These are phyloP conservation scores for Trichopria drosophilae DNA, from an alignment of 2,888 invertebrate species.

Conservation along the genomic window DNA sequence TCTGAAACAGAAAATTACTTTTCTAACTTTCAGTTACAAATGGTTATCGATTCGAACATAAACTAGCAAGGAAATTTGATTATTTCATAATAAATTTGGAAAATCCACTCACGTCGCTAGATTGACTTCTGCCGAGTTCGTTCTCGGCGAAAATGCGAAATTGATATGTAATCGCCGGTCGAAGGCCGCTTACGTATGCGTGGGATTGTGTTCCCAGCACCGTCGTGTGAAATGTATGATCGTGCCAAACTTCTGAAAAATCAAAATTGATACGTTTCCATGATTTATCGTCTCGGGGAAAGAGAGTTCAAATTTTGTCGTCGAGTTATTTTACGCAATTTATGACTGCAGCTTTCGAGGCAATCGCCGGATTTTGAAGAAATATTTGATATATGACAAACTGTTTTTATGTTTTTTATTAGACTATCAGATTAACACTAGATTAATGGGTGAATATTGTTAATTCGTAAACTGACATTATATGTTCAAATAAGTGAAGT, in stretches of 20 bases:
- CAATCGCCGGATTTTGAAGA: too few species aligned
- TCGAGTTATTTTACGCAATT: too few species aligned
- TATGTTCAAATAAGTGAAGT: too few species aligned
- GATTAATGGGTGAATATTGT: too few species aligned
- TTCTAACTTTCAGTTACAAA: constrained; percentile 1
- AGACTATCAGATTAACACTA: too few species aligned
- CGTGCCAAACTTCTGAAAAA: constrained; percentile 76
- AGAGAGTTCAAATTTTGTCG: too few species aligned
- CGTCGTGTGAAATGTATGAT: constrained; percentile 78
- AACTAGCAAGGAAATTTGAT: constrained; percentile 7
- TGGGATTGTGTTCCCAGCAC: constrained; percentile 82
- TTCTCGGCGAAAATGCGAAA: constrained; percentile 88
- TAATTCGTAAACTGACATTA: too few species aligned
- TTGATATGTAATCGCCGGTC: constrained; percentile 86
- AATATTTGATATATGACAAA: too few species aligned
- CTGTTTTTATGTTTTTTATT: too few species aligned
- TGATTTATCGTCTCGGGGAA: too few species aligned
- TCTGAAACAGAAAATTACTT: constrained; percentile 43
- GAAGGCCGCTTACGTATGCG: constrained; percentile 77
- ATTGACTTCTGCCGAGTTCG: constrained; percentile 83
- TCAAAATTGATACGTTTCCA: constrained; percentile 4
- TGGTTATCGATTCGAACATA: constrained; percentile 1
- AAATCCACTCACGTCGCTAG: constrained; percentile 69
- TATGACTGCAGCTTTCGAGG: too few species aligned
- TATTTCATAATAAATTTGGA: constrained; percentile 8